Evolutionary conservation across 2,113 vertebrate species (phyloP).

Genomic region (Calcarius ornatus): DNA sequence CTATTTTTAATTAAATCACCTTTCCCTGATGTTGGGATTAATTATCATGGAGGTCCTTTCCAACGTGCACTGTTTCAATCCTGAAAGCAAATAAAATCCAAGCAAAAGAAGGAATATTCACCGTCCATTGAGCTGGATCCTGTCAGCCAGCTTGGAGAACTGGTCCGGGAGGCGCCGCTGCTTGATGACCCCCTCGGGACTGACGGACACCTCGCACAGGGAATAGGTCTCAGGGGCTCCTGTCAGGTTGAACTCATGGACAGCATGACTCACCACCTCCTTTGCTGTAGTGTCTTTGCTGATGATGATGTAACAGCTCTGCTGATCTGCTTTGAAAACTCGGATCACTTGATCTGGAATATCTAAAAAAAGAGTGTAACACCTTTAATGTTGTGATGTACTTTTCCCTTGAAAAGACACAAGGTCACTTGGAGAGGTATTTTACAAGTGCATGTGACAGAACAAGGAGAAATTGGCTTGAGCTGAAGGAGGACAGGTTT

Average conservation of each 20-base stretch:
- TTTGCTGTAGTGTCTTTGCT: conserved; percentile 97
- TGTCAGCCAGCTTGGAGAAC: conserved; percentile 93
- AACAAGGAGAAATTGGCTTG: not conserved
- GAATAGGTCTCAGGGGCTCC: conserved; percentile 86
- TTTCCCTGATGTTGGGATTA: not conserved
- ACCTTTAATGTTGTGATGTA: not conserved
- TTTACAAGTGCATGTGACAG: not conserved
- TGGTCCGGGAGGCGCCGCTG: conserved; percentile 92
- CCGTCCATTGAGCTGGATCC: conserved; percentile 96
- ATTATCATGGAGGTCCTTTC: no score
- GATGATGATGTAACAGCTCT: conserved; percentile 98
- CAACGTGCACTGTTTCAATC: not conserved
- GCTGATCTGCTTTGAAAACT: conserved; percentile 96
- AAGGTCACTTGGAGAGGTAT: not conserved
- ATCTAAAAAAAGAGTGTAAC: conserved; percentile 72
- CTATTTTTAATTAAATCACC: not conserved
- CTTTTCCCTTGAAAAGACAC: not conserved
- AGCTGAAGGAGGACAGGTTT: not conserved
- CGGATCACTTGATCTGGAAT: conserved; percentile 95
- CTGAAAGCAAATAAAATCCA: not conserved
- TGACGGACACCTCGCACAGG: conserved; percentile 93
- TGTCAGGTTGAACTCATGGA: conserved; percentile 87
- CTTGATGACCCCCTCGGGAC: conserved; percentile 93
- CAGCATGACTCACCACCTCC: conserved; percentile 89
- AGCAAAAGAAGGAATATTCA: conserved; percentile 1